Base-by-base conservation (phyloP, 2,113 vertebrate genomes). In the Sapajus apella region DNA sequence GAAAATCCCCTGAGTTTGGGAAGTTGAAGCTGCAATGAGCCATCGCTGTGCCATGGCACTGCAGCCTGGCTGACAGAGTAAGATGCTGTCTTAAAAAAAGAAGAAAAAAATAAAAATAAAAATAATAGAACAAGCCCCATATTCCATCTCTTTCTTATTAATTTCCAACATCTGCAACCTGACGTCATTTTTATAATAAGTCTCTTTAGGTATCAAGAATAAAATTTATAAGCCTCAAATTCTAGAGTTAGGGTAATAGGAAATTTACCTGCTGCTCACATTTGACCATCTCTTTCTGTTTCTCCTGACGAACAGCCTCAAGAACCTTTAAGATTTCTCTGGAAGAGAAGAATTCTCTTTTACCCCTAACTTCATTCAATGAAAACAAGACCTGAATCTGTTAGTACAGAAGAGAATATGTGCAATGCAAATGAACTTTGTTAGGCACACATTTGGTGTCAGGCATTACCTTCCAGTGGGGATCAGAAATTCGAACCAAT, bases 281-380 rank as follows among this genome's bases (percentile, higher is more conserved):
- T 82, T 90, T 98, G 85, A 97, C 66, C 50, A 99, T 98, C 56
- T 99, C 99, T 2, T 98, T 98, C 93, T 99, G 99, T 97, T 99
- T 99, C 96, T 99, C 99, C 86, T 99, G 98, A 20, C 98, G 97
- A 11, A 98, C 85, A 93, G 99, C 99, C 96, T 99, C 99, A 96
- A 99, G 96, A 64, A 99, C 97, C 97, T 99, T 99, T 96, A 99
- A 92, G 80, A 99, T 99, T 94, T 99, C 99, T 97, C 99, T 99
- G 83, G 21, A 98, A 70, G 82, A 98, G 27, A 97, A 97, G 9
- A 95, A 96, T 81, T 32, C 73, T 14, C 37, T 95, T 94, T 95
- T 86, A 84, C 56, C 82, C 77, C 58, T 61, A 85, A 90, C 35
- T 64, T 82, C 5, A 70, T 91, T 92, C 72, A 76, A 40, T 13